A percentile compares a stretch with the other conserved stretches of the same genome.
These are phyloP conservation scores for Alauda arvensis DNA, from an alignment of 2,797 vertebrate species.

Conservation along the genomic window DNA sequence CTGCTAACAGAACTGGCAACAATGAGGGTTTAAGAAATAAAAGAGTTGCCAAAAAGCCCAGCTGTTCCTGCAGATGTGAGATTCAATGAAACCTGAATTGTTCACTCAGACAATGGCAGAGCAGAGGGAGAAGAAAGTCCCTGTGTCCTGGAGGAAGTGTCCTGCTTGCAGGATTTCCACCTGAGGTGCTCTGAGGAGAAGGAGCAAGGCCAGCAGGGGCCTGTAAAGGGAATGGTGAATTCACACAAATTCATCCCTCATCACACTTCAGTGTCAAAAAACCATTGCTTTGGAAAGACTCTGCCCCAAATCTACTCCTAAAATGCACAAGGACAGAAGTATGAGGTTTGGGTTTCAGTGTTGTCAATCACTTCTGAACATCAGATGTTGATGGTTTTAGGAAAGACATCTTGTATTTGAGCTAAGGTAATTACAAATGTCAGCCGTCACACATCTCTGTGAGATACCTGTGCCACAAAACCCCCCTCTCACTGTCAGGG, in stretches of 20 bases:
- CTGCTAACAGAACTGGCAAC: neutral
- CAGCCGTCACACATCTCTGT: neutral
- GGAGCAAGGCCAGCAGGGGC: neutral
- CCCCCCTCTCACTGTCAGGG: accelerated
- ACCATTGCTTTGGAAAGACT: neutral
- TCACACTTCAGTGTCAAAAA: neutral
- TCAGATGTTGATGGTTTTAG: neutral
- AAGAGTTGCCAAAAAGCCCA: neutral
- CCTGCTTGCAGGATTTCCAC: neutral
- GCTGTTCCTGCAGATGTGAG: neutral
- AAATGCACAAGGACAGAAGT: neutral
- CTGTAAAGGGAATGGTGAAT: neutral
- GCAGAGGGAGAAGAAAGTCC: neutral
- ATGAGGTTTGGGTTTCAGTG: neutral
- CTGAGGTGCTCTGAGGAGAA: neutral
- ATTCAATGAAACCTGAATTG: neutral
- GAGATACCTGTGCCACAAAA: neutral
- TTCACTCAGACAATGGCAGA: neutral
- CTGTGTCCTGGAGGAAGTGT: neutral
- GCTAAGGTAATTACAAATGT: neutral
- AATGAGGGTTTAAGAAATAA: neutral
- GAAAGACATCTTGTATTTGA: neutral
- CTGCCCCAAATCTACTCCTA: neutral
- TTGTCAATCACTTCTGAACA: neutral
- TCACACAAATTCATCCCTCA: neutral